phyloP scores from a whole-genome alignment of 2,797 vertebrate genomes.

The Ctenopoma kingsleyae region DNA sequence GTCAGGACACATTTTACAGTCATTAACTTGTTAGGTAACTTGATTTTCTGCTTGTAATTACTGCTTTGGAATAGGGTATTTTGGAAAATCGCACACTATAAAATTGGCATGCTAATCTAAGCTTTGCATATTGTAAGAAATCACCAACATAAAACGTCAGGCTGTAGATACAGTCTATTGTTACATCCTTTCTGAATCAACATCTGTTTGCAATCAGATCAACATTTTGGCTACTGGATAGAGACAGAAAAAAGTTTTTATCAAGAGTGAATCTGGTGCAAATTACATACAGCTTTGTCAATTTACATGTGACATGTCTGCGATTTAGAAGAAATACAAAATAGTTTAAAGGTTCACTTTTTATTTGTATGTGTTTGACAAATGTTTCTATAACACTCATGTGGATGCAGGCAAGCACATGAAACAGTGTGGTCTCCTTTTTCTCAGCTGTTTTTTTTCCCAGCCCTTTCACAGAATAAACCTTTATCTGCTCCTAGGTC shows the following conservation, averaged over 20 bases:
- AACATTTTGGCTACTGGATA: conserved; percentile 42
- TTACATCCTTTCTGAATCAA: conserved; percentile 41
- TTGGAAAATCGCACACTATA: conserved; percentile 26
- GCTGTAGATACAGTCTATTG: conserved; percentile 27
- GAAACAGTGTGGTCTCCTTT: conserved; percentile 16
- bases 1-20: conserved; percentile 30
- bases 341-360: not conserved
- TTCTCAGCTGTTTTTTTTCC: not conserved
- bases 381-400: not conserved
- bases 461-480: not conserved
- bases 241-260: conserved; percentile 4
- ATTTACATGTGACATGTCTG: conserved; percentile 3
- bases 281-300: conserved; percentile 18
- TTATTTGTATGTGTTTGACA: not conserved
- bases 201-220: conserved; percentile 68
- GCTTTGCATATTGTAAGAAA: conserved; percentile 30
- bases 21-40: conserved; percentile 37
- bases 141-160: conserved; percentile 29
- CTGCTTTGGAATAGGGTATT: conserved; percentile 34
- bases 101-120: conserved; percentile 22
- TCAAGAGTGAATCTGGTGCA: conserved; percentile 8
- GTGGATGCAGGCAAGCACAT: not conserved
- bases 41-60: conserved; percentile 38
- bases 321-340: conserved; percentile 11
- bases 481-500: not conserved